Base-by-base conservation (phyloP, 35 echinoderm and acorn worm species). In the Apostichopus japonicus region DNA sequence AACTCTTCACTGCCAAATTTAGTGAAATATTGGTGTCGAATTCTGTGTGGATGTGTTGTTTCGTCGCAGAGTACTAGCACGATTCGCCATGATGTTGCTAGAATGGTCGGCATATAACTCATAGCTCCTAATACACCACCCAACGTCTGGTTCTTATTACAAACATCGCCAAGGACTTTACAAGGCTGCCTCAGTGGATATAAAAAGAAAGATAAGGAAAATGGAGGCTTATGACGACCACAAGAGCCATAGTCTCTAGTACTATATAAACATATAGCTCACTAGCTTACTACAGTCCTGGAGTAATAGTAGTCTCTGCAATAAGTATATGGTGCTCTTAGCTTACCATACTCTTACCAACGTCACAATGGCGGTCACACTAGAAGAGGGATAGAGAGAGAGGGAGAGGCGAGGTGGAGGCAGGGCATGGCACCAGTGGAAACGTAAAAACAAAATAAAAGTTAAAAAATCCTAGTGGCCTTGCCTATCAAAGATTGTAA, bases 131-230 rank as follows among this genome's bases (percentile, higher is more conserved):
- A 4, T 67, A 67, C 63, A 15, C 11, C 63, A 67, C 63, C 79
- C 52, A 83, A 55, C 79, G 79, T 44, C 79, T 54, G 79, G 79
- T 83, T 83, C 79, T 83, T 83, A 83, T 83, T 83, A 83, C 79
- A 83, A 83, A 83, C 79, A 83, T 83, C 79, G 79, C 54, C 79
- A 83, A 83, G 79, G 79, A 83, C 54, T 83, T 83, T 19, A 83
- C 44, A 83, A 83, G 52, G 79, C 79, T 83, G 79, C 79, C 54
- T 55, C 54, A 52, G 79, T 55, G 79, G 79, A 83, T 55, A 83
- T 67, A 67, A 67, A 44, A 83, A 54, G 54, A 83, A 83, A 83
- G 79, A 83, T 83, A 83, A 83, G 79, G 79, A 83, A 83, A 79
- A 80, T 54, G 54, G 79, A 83, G 63, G 63, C 63, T 67, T 44